These are phyloP conservation scores for Pyxicephalus adspersus DNA, from an alignment of 2,113 vertebrate genomes.

Conservation along the genomic window DNA sequence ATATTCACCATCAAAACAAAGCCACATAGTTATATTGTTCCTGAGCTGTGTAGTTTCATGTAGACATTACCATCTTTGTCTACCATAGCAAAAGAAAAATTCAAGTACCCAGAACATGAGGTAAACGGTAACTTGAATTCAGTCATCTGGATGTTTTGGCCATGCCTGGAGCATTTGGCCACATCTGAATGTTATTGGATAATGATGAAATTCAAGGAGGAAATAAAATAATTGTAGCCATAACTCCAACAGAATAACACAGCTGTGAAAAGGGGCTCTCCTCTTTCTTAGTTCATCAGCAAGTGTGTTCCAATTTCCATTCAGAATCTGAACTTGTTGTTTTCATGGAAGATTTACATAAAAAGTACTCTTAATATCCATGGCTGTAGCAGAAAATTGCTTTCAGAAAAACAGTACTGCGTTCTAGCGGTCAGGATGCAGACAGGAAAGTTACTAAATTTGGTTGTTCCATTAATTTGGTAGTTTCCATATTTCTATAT, in stretches of 20 bases:
- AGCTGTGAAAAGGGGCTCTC: constrained; percentile 46
- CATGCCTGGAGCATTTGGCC: constrained; percentile 11
- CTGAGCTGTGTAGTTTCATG: not conserved
- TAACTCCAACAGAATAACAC: constrained; percentile 45
- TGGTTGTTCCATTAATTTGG: constrained; percentile 32
- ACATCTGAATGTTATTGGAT: constrained; percentile 37
- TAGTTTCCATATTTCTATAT: constrained; percentile 14
- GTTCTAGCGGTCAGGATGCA: constrained; percentile 26
- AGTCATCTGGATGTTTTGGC: constrained; percentile 22
- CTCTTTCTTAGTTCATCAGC: constrained; percentile 37
- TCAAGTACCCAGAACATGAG: not conserved
- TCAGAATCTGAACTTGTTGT: constrained; percentile 46
- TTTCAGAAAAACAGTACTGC: constrained; percentile 27
- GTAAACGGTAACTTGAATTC: not conserved
- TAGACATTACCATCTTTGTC: not conserved
- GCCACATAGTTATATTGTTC: not conserved
- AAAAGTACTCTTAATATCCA: constrained; percentile 48
- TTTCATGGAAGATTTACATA: constrained; percentile 46
- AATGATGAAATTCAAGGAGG: constrained; percentile 46
- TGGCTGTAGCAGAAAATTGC: constrained; percentile 29
- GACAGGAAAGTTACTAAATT: constrained; percentile 41
- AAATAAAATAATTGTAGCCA: constrained; percentile 50
- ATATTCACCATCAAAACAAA: not conserved
- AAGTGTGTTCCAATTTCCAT: constrained; percentile 40
- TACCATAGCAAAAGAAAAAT: not conserved